Base-by-base conservation (phyloP, 92 coral and sea anemone species). In the Diadumene lineata region DNA sequence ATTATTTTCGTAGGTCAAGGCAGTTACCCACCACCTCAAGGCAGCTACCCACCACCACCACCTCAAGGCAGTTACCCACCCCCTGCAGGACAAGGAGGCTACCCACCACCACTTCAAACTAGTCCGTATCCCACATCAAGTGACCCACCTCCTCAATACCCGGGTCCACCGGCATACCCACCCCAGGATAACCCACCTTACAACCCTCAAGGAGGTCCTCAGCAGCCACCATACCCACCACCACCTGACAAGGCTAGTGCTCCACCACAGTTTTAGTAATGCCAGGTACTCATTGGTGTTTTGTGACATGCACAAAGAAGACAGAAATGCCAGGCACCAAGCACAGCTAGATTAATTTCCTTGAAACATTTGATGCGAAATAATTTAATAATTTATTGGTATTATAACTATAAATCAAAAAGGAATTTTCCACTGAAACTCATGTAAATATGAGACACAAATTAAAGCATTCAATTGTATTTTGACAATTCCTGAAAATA, bases 91-190 rank as follows among this genome's bases (percentile, higher is more conserved):
- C 68, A 28, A 63, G 70, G 70, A 7, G 46, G 70, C 43, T 32
- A 43, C 9, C 1, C 46, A 32, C 70, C 70, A 29, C 68, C 68
- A 63, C 13, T 38, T 6, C 60, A 53, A 10, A 9, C 8, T 7
- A 31, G 74, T 27, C 15, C 28, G 11, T 43, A 69, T 30, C 57
- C 74, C 22, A 1, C 28, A n/a, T 16, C 26, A 21, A 53, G 60
- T 21, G n/a, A 53, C 60, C 60, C 60, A 53, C 64, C 64, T 17
- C 64, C 64, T 17, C 11, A 2, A 7, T 22, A 26, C 26, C 11
- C 27, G 13, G 22, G 26, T 58, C 64, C 64, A 17, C 64, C 64
- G 6, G 68, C 68, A 62, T 62, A 62, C 26, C 68, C 68, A 16
- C 68, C 68, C 1, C 68, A 58, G 26, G 30, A 22, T 1, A 58